These are phyloP conservation scores for Drosophila lini DNA, from an alignment of 1,140 invertebrate species.

Conservation along the genomic window DNA sequence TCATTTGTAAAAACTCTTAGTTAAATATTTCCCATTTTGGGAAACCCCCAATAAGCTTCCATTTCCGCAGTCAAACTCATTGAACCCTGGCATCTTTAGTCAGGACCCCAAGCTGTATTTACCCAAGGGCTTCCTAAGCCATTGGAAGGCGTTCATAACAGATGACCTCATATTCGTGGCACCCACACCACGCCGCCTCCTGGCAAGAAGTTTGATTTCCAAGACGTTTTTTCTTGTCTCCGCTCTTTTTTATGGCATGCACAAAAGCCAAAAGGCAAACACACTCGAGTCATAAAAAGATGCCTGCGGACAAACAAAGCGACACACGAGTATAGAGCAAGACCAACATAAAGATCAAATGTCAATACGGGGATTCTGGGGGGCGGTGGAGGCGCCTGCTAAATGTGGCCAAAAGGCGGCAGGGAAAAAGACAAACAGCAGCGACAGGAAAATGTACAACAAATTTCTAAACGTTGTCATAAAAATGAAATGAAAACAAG, in stretches of 20 bases:
- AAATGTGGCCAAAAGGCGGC: conserved; percentile 75
- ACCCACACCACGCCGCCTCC: conserved; percentile 2
- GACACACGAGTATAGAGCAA: conserved; percentile 61
- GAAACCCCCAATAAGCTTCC: conserved; percentile 13
- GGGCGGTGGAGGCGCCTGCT: conserved; percentile 23
- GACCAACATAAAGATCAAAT: conserved; percentile 80
- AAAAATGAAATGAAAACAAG: conserved; percentile 83
- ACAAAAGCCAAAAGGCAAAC: conserved; percentile 80
- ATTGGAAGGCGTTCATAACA: conserved; percentile 68
- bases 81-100: conserved; percentile 26
- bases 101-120: conserved; percentile 50
- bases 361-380: conserved; percentile 59
- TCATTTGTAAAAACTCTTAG: background rate
- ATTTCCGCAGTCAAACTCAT: conserved; percentile 38
- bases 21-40: background rate
- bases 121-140: conserved; percentile 65
- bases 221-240: conserved; percentile 53
- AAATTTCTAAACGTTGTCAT: conserved; percentile 82
- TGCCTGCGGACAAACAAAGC: conserved; percentile 81
- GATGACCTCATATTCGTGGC: conserved; percentile 77
- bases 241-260: conserved; percentile 65
- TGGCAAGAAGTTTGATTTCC: conserved; percentile 64
- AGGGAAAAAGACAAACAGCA: conserved; percentile 66
- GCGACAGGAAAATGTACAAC: conserved; percentile 71
- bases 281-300: conserved; percentile 82